Conservation (phyloP, 2,888 invertebrate species). For the Nomada hirtipes region DNA sequence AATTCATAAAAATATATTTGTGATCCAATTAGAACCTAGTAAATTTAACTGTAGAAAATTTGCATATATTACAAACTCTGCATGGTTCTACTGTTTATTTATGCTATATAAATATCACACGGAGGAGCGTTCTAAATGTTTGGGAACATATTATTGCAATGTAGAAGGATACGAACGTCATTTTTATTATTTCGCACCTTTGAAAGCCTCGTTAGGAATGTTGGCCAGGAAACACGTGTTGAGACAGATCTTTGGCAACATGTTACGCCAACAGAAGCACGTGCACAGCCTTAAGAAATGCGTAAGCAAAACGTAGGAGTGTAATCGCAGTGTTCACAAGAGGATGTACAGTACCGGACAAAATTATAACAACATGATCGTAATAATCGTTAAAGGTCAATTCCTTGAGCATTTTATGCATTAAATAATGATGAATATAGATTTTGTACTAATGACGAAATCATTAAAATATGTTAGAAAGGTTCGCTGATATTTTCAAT, state of each 20-base stretch:
- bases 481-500: no score
- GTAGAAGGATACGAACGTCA: background rate
- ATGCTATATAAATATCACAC: no score
- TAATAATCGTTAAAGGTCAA: no score
- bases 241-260: conserved; percentile 21
- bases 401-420: no score
- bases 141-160: background rate
- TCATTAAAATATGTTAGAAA: no score
- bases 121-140: background rate
- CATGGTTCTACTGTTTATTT: no score
- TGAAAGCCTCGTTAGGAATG: conserved; percentile 4
- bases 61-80: no score
- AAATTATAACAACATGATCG: no score
- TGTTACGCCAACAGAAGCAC: conserved; percentile 36
- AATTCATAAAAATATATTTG: no score
- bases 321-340: conserved; percentile 23
- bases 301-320: conserved; percentile 24
- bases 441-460: background rate
- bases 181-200: background rate
- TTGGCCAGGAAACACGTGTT: conserved; percentile 18
- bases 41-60: no score
- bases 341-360: background rate
- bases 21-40: no score
- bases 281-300: conserved; percentile 20
- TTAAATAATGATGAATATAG: background rate